Conservation (phyloP, 2,113 vertebrate species). For the Cephalopholis sonnerati region DNA sequence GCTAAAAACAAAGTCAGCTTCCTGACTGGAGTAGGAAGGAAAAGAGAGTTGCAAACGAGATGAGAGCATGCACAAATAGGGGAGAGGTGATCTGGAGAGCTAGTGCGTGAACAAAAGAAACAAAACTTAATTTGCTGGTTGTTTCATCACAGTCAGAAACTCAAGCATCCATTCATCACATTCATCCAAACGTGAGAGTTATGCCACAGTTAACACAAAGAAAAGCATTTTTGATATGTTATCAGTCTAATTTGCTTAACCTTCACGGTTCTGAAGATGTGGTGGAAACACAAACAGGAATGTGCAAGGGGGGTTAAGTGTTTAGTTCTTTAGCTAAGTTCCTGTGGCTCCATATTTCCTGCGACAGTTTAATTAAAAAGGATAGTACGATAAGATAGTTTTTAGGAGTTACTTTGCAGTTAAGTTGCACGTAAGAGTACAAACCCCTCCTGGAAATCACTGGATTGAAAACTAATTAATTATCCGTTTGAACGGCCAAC, state of each 20-base stretch:
- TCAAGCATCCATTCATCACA: neutral
- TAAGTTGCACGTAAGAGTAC: neutral
- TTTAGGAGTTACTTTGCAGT: neutral
- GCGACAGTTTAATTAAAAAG: neutral
- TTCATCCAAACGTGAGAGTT: neutral
- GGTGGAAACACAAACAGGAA: constrained; percentile 2
- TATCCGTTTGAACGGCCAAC: constrained; percentile 15
- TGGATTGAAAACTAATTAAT: constrained; percentile 11
- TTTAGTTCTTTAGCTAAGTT: neutral
- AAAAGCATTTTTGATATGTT: neutral
- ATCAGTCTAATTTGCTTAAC: neutral
- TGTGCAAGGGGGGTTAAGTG: neutral
- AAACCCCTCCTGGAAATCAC: neutral
- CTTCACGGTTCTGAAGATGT: neutral
- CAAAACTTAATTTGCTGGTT: neutral
- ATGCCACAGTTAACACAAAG: neutral
- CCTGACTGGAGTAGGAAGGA: neutral
- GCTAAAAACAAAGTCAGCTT: neutral
- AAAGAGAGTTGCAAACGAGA: neutral
- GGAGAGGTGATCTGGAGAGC: neutral
- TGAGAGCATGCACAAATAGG: too few relatives aligned
- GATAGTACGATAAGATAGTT: too few relatives aligned
- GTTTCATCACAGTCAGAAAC: neutral
- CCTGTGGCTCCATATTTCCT: neutral
- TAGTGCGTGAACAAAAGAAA: neutral